Evolutionary conservation across 2,888 invertebrate genomes (phyloP).

Genomic region (Drosophila monieri): DNA sequence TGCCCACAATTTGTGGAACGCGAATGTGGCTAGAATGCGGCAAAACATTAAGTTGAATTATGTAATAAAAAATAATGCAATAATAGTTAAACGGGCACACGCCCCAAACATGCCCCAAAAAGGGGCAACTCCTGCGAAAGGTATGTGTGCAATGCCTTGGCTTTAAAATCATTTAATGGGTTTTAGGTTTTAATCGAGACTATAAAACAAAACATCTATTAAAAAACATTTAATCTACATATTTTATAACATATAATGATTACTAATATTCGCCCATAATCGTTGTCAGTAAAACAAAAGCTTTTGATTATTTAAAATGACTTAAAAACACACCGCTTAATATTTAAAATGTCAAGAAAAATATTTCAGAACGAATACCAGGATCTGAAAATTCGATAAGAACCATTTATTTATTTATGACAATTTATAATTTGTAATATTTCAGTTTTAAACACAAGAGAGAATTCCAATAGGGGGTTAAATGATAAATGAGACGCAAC

Average conservation of each 20-base stretch:
- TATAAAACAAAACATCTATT: background rate
- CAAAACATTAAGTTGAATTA: slow-evolving; percentile 74
- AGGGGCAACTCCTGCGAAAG: background rate
- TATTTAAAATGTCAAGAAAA: background rate
- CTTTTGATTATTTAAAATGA: background rate
- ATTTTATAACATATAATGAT: background rate
- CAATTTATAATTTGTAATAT: slow-evolving; percentile 25
- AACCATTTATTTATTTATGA: slow-evolving; percentile 35
- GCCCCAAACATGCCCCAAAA: slow-evolving; percentile 3
- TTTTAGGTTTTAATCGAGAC: background rate
- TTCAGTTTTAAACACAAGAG: slow-evolving; percentile 29
- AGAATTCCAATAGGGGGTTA: slow-evolving; percentile 27
- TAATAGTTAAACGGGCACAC: slow-evolving; percentile 53
- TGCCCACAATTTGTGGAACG: slow-evolving; percentile 68
- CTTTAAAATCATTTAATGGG: slow-evolving; percentile 1
- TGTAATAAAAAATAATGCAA: slow-evolving; percentile 74
- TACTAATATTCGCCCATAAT: background rate
- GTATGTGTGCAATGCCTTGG: background rate
- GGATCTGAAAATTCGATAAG: slow-evolving; percentile 17
- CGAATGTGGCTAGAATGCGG: slow-evolving; percentile 76
- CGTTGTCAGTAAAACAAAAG: background rate
- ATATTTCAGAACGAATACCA: slow-evolving; percentile 4
- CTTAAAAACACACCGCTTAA: background rate
- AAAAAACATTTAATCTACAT: background rate
- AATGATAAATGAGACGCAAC: slow-evolving; percentile 29